phyloP scores from a whole-genome alignment of 2,113 vertebrate species.

The Grammomys surdaster region DNA sequence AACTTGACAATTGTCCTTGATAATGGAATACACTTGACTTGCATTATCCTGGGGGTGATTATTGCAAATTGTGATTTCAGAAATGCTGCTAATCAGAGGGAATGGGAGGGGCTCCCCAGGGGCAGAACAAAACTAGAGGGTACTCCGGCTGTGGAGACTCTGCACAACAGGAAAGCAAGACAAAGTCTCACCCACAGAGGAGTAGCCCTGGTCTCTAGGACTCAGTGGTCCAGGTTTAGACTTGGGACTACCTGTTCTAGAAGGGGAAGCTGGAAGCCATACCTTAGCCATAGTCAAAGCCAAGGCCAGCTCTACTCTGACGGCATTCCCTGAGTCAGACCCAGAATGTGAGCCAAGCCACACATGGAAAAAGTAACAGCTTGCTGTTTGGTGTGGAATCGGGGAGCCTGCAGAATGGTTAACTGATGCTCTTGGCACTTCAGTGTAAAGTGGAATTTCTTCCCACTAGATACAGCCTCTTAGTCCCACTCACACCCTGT shows the following conservation, averaged over 20 bases:
- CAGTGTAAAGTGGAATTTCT: neutral
- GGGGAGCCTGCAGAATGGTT: neutral
- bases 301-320: neutral
- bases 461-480: neutral
- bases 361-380: neutral
- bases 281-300: neutral
- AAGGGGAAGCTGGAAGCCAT: neutral
- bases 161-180: neutral
- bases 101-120: neutral
- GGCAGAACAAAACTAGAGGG: neutral
- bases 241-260: neutral
- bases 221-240: neutral
- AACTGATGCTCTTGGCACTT: neutral
- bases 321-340: neutral
- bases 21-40: slow-evolving; percentile 32
- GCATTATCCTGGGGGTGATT: slow-evolving; percentile 33
- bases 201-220: neutral
- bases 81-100: slow-evolving; percentile 61
- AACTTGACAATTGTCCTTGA: slow-evolving; percentile 55
- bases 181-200: neutral
- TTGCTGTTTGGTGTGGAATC: neutral
- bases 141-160: neutral
- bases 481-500: neutral
- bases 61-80: slow-evolving; percentile 47
- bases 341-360: neutral